These are phyloP conservation scores for Emydura subglobosa DNA, from an alignment of 2,113 vertebrate species.

Conservation along the genomic window DNA sequence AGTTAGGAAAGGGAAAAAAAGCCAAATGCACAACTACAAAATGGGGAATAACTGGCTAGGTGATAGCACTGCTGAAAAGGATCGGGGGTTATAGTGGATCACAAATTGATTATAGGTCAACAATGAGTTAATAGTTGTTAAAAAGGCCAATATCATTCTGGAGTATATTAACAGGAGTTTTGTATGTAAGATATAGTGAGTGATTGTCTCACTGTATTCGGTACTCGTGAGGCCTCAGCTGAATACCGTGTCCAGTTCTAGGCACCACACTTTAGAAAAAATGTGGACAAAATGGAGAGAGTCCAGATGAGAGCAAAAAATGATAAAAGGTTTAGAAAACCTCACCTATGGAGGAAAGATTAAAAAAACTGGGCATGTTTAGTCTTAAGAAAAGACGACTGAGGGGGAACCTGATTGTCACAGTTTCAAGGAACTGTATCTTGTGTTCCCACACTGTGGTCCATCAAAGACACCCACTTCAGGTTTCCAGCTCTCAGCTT, in stretches of 20 bases:
- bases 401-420: not conserved
- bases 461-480: not conserved
- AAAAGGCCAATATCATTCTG: not conserved
- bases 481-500: not conserved
- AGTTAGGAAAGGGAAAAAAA: not conserved
- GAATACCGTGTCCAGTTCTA: not conserved
- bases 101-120: not conserved
- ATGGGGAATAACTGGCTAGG: not conserved
- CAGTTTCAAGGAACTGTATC: not conserved
- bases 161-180: not conserved
- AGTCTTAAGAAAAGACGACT: not conserved
- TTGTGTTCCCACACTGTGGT: not conserved
- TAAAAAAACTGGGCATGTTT: not conserved
- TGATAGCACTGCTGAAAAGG: not conserved
- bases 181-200: not conserved
- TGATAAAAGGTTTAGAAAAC: not conserved
- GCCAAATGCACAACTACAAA: not conserved
- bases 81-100: not conserved
- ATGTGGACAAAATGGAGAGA: not conserved
- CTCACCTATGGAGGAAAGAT: not conserved
- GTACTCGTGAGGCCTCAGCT: no score
- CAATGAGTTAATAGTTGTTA: not conserved
- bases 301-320: not conserved
- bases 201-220: not conserved
- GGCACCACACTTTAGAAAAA: not conserved